Conservation (phyloP, 1,140 invertebrate genomes). For the Cherax quadricarinatus region DNA sequence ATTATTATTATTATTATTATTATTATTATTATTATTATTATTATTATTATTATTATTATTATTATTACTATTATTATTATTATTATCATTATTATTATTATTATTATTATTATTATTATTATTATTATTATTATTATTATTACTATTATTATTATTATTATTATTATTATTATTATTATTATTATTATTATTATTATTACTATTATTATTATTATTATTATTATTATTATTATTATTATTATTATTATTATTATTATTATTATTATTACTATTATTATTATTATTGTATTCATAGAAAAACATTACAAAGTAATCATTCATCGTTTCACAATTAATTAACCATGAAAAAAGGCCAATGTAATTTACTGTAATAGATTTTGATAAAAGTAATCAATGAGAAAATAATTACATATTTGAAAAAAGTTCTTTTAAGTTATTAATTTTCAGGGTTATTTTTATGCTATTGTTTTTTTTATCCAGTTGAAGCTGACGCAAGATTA, state of each 20-base stretch:
- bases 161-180: conserved; percentile 13
- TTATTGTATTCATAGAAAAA: background rate
- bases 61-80: background rate
- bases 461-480: background rate
- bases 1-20: conserved; percentile 13
- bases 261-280: background rate
- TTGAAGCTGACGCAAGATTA: background rate
- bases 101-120: background rate
- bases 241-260: background rate
- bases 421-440: background rate
- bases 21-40: conserved; percentile 6
- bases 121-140: background rate
- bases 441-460: background rate
- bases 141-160: conserved; percentile 1
- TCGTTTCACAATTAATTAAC: background rate
- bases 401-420: background rate
- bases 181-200: conserved; percentile 6
- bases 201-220: conserved; percentile 13
- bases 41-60: background rate
- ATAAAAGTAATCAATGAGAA: background rate
- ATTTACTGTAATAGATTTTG: background rate
- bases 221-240: background rate
- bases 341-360: background rate
- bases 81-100: background rate
- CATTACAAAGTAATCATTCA: background rate